Conservation (phyloP, 2,888 invertebrate genomes). For the Octodonta nipae region DNA sequence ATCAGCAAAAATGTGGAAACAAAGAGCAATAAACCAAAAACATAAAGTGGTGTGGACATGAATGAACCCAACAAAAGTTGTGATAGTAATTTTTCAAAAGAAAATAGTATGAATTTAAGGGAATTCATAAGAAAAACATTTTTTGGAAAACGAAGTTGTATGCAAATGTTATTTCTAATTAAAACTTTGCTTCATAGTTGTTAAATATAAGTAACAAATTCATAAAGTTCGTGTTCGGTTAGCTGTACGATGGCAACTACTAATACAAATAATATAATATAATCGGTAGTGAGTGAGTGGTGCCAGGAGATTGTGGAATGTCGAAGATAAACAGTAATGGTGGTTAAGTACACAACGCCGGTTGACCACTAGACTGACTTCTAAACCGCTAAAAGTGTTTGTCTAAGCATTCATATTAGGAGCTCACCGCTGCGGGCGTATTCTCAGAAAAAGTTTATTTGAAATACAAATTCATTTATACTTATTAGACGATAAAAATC, state of each 20-base stretch:
- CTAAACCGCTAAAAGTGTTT: slow-evolving; percentile 34
- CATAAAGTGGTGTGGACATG: no score
- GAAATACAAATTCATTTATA: slow-evolving; percentile 16
- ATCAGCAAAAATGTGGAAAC: no score
- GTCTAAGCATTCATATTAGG: slow-evolving; percentile 30
- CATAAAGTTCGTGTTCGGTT: slow-evolving; percentile 1
- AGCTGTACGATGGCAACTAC: slow-evolving; percentile 2
- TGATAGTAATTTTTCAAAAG: no score
- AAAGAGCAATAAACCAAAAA: no score
- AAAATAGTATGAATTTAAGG: no score
- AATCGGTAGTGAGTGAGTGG: slow-evolving; percentile 7
- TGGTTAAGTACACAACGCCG: slow-evolving; percentile 25
- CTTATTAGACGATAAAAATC: slow-evolving; percentile 14
- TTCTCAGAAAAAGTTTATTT: slow-evolving; percentile 24
- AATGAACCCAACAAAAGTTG: no score
- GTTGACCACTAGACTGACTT: slow-evolving; percentile 28
- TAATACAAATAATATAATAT: slow-evolving; percentile 2
- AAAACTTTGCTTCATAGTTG: no score
- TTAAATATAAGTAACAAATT: no score
- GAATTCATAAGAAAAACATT: no score
- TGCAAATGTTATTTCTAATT: no score
- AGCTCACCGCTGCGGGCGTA: slow-evolving; percentile 26
- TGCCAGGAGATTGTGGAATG: slow-evolving; percentile 20
- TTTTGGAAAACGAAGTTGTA: no score
- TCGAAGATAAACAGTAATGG: slow-evolving; percentile 25